Conservation (phyloP, 2,797 vertebrate genomes). For the Prunella strophiata region DNA sequence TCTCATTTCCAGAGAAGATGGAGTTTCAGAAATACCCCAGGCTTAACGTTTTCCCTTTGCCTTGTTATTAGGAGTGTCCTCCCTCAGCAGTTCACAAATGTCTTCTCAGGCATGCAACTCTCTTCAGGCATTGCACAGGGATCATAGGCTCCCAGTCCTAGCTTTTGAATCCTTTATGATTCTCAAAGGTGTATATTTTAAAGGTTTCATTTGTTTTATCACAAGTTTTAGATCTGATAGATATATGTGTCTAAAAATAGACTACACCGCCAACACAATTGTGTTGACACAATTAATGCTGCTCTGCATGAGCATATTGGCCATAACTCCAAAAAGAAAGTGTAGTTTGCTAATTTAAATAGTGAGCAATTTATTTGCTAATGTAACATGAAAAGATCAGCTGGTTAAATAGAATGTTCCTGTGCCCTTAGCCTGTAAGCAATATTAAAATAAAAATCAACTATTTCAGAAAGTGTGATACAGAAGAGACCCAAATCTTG, state of each 20-base stretch:
- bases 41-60: background rate
- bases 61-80: background rate
- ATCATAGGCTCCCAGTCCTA: background rate
- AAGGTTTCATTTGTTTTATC: background rate
- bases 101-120: background rate
- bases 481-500: background rate
- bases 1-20: slow-evolving; percentile 1
- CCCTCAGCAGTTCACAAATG: background rate
- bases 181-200: background rate
- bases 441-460: background rate
- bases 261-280: background rate
- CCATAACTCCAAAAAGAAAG: background rate
- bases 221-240: background rate
- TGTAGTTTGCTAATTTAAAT: background rate
- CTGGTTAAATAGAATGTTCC: background rate
- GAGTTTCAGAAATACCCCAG: slow-evolving; percentile 15
- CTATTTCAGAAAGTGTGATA: background rate
- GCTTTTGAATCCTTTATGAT: background rate
- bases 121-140: background rate
- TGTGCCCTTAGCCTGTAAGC: background rate
- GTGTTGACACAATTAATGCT: background rate
- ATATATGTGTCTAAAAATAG: background rate
- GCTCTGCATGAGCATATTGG: background rate
- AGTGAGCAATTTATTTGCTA: background rate
- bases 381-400: background rate